A percentile compares a stretch with the other conserved stretches of the same genome.
phyloP scores from a whole-genome alignment of 2,797 vertebrate genomes.

The Lithobates pipiens region DNA sequence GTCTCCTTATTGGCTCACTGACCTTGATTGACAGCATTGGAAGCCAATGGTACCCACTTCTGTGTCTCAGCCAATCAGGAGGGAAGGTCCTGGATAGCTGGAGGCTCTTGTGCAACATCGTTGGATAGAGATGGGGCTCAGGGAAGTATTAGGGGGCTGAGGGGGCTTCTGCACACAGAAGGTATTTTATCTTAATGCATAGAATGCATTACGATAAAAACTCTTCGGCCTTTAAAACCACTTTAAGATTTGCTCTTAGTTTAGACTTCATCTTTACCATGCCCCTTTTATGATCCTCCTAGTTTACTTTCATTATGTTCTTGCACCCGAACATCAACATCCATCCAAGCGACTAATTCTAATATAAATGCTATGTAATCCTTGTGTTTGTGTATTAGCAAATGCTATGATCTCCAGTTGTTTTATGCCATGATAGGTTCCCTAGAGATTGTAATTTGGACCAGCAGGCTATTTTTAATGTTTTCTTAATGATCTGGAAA shows the following conservation, averaged over 20 bases:
- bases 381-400: slow-evolving; percentile 49
- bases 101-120: too few relatives aligned
- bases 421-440: slow-evolving; percentile 50
- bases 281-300: slow-evolving; percentile 2
- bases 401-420: slow-evolving; percentile 49
- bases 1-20: too few relatives aligned
- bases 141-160: too few relatives aligned
- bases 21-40: too few relatives aligned
- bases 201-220: too few relatives aligned
- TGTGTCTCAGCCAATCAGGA: too few relatives aligned
- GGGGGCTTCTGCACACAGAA: too few relatives aligned
- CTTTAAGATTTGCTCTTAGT: not conserved
- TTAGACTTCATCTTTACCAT: not conserved
- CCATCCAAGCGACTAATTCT: slow-evolving; percentile 54
- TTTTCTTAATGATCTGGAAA: slow-evolving; percentile 57
- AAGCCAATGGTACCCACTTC: too few relatives aligned
- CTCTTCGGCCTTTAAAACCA: too few relatives aligned
- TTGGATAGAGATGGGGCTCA: too few relatives aligned
- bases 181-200: too few relatives aligned
- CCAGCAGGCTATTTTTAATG: slow-evolving; percentile 55
- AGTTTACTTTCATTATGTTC: slow-evolving; percentile 46
- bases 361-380: slow-evolving; percentile 58
- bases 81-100: too few relatives aligned
- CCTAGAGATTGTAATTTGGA: slow-evolving; percentile 56
- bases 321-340: slow-evolving; percentile 42